Evolutionary conservation across 2,797 vertebrate species (phyloP).

Genomic region (Falco naumanni): DNA sequence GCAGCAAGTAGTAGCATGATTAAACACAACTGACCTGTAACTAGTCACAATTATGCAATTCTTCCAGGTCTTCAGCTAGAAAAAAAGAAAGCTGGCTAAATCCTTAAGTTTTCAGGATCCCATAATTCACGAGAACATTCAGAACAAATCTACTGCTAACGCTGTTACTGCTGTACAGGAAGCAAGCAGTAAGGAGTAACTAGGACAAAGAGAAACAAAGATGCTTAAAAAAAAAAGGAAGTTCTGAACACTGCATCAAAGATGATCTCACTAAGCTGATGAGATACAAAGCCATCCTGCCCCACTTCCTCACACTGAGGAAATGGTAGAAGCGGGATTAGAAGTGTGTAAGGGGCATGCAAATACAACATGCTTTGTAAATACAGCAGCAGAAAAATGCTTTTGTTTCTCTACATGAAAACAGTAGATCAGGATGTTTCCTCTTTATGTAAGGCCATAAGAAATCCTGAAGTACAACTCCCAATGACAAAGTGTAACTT

Average conservation of each 20-base stretch:
- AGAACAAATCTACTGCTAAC: not conserved
- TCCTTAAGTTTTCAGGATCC: not conserved
- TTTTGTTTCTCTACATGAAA: not conserved
- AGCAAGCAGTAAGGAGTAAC: not conserved
- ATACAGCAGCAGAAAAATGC: not conserved
- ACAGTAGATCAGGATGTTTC: not conserved
- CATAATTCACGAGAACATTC: not conserved
- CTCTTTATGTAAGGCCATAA: not conserved
- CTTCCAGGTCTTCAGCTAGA: not conserved
- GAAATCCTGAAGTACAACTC: rapidly evolving
- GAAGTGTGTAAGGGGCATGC: not conserved
- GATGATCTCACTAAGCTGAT: not conserved
- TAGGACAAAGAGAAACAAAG: not conserved
- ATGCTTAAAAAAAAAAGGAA: not conserved
- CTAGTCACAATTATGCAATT: not conserved
- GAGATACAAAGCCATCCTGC: not conserved
- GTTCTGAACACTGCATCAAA: not conserved
- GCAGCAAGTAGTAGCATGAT: not conserved
- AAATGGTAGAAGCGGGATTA: not conserved
- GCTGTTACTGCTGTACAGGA: not conserved
- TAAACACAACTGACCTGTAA: not conserved
- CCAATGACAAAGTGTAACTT: not conserved
- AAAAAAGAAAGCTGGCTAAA: not conserved
- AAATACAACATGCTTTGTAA: rapidly evolving
- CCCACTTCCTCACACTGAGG: not conserved